phyloP scores from a whole-genome alignment of 2,113 vertebrate species.

The Cairina moschata region DNA sequence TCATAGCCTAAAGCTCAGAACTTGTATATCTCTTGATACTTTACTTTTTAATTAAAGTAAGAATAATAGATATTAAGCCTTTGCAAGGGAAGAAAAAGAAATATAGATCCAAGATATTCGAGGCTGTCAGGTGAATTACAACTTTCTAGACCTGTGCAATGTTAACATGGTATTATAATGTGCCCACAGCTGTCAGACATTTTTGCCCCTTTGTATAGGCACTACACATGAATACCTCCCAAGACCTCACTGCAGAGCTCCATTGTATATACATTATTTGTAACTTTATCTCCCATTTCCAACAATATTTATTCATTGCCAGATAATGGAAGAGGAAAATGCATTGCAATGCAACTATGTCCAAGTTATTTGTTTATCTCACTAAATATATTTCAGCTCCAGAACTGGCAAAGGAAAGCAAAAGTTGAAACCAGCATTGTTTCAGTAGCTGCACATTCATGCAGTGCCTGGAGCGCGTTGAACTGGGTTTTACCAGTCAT shows the following conservation, averaged over 20 bases:
- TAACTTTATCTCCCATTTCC: not conserved
- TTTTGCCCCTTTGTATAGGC: not conserved
- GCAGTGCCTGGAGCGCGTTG: not conserved
- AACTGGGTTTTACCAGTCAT: not conserved
- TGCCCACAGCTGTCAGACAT: not conserved
- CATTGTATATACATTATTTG: not conserved
- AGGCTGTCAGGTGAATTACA: not conserved
- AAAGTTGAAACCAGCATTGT: not conserved
- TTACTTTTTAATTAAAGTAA: not conserved
- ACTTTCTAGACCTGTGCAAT: not conserved
- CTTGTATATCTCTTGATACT: not conserved
- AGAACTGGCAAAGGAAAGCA: not conserved
- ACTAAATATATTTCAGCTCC: not conserved
- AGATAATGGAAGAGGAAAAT: not conserved
- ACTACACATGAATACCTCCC: not conserved
- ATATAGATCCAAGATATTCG: not conserved
- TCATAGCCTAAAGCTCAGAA: not conserved
- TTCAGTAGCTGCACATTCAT: not conserved
- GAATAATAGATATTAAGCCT: not conserved
- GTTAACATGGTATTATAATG: not conserved
- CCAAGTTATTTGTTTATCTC: not conserved
- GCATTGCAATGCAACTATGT: not conserved
- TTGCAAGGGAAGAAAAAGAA: not conserved
- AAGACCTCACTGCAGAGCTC: not conserved
- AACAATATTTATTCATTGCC: not conserved